Evolutionary conservation across 2,113 vertebrate species (phyloP), one percentile per base, ranked within the genome.

Genomic region (Megatriorchis doriae): DNA sequence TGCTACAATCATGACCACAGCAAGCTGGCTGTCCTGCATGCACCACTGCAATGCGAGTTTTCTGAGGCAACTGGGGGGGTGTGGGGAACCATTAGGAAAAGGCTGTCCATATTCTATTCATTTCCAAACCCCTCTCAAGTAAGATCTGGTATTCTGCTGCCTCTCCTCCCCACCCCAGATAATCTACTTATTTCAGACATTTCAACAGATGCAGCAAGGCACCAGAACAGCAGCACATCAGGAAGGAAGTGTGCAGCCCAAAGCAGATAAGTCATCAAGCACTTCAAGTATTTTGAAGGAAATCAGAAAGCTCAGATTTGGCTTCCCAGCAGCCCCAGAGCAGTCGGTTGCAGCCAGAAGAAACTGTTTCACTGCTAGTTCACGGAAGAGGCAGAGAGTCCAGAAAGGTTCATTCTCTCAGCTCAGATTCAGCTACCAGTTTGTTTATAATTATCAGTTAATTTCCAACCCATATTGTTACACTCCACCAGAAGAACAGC

Each of bases 11-110:
- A 26, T 1, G 5, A 68, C 58, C 36, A 32, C n/a, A 63, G 32
- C 47, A 79, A 59, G 61, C 71, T 71, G 68, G 9, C 26, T 62
- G 6, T 91, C 31, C 42, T 38, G 27, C 42, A 34, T 3, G 43
- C 36, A 70, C 13, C 55, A 43, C 17, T 81, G 61, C 38, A 78
- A 47, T 2, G 7, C 3, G 38, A 71, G 31, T 13, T 77, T 70
- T 45, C 40, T 68, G 40, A 70, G 47, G 18, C 56, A 75, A 0
- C 7, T 13, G 0, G 1, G 10, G 7, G 14, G 3, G 3, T 11
- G 9, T 20, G 18, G 5, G 55, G 7, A 85, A 56, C 22, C 10
- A 52, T 80, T 21, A 13, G 3, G 31, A 74, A 84, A 86, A 82
- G 16, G 25, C 13, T 65, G 15, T 31, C 71, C 34, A 5, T 7